A percentile compares a stretch with the other conserved stretches of the same genome.
phyloP scores from a whole-genome alignment of 2,113 vertebrate genomes.

The Plestiodon gilberti region DNA sequence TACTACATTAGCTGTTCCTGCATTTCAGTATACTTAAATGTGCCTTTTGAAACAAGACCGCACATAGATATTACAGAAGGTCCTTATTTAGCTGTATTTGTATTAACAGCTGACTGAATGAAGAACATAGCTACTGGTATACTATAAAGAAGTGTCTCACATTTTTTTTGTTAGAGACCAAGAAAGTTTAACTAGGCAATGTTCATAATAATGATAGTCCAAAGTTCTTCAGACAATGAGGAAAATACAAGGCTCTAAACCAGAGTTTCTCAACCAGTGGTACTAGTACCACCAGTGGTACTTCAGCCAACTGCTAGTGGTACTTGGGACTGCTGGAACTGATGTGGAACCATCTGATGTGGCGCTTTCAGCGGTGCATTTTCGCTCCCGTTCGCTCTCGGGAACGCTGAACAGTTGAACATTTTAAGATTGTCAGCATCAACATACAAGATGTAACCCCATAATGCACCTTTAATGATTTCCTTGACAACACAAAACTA shows the following conservation, averaged over 20 bases:
- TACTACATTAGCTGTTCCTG: neutral
- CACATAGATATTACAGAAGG: neutral
- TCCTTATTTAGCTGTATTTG: neutral
- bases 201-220: neutral
- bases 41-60: neutral
- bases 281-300: too few relatives aligned
- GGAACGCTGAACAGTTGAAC: neutral
- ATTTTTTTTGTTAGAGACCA: neutral
- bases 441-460: neutral
- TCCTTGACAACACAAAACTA: neutral
- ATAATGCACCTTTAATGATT: neutral
- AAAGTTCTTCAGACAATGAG: neutral
- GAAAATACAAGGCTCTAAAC: neutral
- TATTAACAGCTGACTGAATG: neutral
- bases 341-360: too few relatives aligned
- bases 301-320: too few relatives aligned
- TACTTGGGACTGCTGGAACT: too few relatives aligned
- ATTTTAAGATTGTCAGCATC: neutral
- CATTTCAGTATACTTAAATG: neutral
- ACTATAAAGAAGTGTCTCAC: neutral
- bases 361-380: too few relatives aligned
- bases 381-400: too few relatives aligned
- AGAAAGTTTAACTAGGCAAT: neutral
- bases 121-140: neutral
- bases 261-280: too few relatives aligned